A percentile compares a stretch with the other conserved stretches of the same genome.
Conservation (phyloP, 2,113 vertebrate genomes). For the Peromyscus californicus region DNA sequence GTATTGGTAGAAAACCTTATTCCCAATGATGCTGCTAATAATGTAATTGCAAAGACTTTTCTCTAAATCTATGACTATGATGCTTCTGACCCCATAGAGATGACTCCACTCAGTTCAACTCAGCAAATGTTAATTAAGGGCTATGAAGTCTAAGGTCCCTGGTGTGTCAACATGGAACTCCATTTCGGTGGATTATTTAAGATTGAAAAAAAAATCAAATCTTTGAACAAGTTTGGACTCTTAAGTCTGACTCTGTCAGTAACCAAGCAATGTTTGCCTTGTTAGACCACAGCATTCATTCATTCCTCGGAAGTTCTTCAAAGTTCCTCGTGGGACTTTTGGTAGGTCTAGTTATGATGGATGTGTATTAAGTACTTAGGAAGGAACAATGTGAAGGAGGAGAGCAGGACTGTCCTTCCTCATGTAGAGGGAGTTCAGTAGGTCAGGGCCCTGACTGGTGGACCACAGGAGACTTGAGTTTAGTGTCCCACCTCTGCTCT, state of each 20-base stretch:
- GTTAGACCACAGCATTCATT: neutral
- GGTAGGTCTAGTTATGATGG: neutral
- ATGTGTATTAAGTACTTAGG: slow-evolving; percentile 9
- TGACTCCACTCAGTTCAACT: neutral
- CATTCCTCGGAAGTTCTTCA: neutral
- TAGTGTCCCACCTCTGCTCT: neutral
- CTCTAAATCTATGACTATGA: slow-evolving; percentile 79
- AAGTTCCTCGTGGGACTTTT: neutral
- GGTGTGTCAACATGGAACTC: neutral
- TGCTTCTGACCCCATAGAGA: slow-evolving; percentile 58
- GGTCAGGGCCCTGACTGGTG: neutral
- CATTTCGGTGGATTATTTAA: slow-evolving; percentile 41
- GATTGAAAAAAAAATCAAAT: neutral
- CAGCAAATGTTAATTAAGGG: slow-evolving; percentile 32
- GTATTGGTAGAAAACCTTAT: slow-evolving; percentile 78
- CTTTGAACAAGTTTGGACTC: neutral
- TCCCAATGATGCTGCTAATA: slow-evolving; percentile 80
- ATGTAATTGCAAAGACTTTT: slow-evolving; percentile 85
- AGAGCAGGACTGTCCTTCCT: neutral
- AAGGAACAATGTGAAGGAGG: neutral
- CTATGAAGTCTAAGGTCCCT: neutral
- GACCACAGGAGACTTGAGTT: neutral
- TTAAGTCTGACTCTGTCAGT: neutral
- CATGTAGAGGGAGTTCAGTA: neutral
- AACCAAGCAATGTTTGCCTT: neutral